These are phyloP conservation scores for Troilus luridus DNA, from an alignment of 2,888 invertebrate species.

Conservation along the genomic window DNA sequence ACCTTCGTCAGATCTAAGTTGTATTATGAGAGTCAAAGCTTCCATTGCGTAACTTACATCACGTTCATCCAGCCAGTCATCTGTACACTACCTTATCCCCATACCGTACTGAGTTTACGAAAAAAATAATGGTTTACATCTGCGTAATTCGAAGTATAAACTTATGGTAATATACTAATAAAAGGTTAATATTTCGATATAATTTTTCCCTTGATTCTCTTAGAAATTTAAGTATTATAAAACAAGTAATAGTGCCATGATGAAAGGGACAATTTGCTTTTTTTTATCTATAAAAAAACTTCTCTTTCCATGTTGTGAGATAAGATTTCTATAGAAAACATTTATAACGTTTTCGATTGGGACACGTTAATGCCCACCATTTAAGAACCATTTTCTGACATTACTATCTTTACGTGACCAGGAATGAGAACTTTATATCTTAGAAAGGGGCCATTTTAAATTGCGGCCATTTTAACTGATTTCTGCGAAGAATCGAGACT, in stretches of 20 bases:
- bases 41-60: no score
- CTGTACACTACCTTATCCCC: no score
- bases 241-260: neutral
- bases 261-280: neutral
- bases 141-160: no score
- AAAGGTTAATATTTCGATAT: no score
- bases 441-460: slow-evolving; percentile 8
- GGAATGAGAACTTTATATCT: slow-evolving; percentile 11
- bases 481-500: neutral
- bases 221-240: neutral
- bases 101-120: no score
- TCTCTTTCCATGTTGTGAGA: neutral
- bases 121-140: no score
- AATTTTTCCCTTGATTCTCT: neutral
- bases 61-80: no score
- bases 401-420: slow-evolving; percentile 37
- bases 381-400: slow-evolving; percentile 26
- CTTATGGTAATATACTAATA: no score
- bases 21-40: no score
- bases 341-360: slow-evolving; percentile 26
- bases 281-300: slow-evolving; percentile 22
- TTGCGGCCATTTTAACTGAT: neutral
- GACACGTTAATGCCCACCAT: slow-evolving; percentile 13
- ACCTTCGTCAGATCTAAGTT: no score
- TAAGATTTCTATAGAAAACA: neutral